phyloP scores from a whole-genome alignment of 2,113 vertebrate genomes.

The Pogonocichla stellata region DNA sequence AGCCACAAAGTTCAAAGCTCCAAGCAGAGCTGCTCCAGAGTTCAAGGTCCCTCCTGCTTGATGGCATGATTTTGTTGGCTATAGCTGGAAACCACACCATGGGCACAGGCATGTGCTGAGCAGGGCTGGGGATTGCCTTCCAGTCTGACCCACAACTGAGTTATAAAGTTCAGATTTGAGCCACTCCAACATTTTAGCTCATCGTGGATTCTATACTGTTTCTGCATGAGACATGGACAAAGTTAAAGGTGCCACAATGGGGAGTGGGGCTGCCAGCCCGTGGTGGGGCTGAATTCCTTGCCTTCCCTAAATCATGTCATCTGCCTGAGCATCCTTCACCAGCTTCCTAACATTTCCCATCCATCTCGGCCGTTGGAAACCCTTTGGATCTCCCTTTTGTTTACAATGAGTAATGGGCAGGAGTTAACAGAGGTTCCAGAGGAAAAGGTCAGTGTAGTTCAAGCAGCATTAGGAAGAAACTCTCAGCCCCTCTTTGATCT shows the following conservation, averaged over 20 bases:
- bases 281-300: not conserved
- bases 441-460: conserved; percentile 24
- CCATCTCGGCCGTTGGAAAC: conserved; percentile 43
- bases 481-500: conserved; percentile 48
- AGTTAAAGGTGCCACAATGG: not conserved
- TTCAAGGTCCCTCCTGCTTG: conserved; percentile 2
- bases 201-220: not conserved
- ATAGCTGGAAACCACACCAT: not conserved
- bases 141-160: rapidly evolving
- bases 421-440: conserved; percentile 20
- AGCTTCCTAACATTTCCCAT: conserved; percentile 58
- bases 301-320: conserved; percentile 55
- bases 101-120: not conserved
- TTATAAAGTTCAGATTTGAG: not conserved
- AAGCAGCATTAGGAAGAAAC: conserved; percentile 33
- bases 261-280: not conserved
- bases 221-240: rapidly evolving
- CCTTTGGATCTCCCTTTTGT: conserved; percentile 65
- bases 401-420: conserved; percentile 46
- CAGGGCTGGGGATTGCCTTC: not conserved
- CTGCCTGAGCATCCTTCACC: conserved; percentile 52
- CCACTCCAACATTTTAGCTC: not conserved
- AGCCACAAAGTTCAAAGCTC: conserved; percentile 36
- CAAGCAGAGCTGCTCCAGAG: not conserved
- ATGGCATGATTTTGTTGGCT: not conserved